Percentiles rank a stretch among this genome's conserved stretches.
phyloP scores from a whole-genome alignment of 1,140 invertebrate genomes.

The Drosophila truncata region DNA sequence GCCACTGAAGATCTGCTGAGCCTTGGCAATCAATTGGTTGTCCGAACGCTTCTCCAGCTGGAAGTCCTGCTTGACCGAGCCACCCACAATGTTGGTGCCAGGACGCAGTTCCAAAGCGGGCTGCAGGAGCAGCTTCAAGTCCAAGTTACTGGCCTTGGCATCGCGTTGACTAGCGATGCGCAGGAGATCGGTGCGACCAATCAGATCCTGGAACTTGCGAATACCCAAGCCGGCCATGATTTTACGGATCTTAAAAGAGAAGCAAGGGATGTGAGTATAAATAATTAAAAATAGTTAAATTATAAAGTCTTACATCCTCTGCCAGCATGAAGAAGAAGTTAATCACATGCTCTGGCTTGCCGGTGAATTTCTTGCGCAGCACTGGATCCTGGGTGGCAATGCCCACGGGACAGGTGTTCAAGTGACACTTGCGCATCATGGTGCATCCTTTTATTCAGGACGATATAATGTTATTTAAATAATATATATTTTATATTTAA shows the following conservation, averaged over 20 bases:
- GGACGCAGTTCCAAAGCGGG: constrained; percentile 96
- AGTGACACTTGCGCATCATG: constrained; percentile 99
- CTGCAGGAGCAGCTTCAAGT: constrained; percentile 94
- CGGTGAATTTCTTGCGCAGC: constrained; percentile 97
- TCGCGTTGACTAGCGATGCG: constrained; percentile 87
- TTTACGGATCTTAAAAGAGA: constrained; percentile 89
- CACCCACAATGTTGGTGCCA: constrained; percentile 95
- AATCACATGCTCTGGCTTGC: constrained; percentile 98
- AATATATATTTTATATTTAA: not conserved
- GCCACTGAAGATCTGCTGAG: constrained; percentile 91
- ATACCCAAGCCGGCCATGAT: constrained; percentile 97
- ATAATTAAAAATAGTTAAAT: not conserved
- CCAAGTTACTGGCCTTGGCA: constrained; percentile 94
- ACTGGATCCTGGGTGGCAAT: constrained; percentile 99
- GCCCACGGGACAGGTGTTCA: constrained; percentile 99
- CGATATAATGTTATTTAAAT: too few relatives aligned
- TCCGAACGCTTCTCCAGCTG: constrained; percentile 95
- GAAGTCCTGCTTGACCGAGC: constrained; percentile 95
- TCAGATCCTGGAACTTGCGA: constrained; percentile 95
- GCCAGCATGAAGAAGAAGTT: constrained; percentile 99
- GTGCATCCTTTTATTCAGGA: constrained; percentile 91
- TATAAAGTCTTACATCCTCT: constrained; percentile 92
- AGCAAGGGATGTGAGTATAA: not conserved
- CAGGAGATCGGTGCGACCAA: constrained; percentile 97
- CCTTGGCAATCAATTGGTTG: constrained; percentile 92